Evolutionary conservation across 1,140 invertebrate genomes (phyloP), one percentile per base, ranked within the genome.

Genomic region (Mycetomoellerius zeteki): DNA sequence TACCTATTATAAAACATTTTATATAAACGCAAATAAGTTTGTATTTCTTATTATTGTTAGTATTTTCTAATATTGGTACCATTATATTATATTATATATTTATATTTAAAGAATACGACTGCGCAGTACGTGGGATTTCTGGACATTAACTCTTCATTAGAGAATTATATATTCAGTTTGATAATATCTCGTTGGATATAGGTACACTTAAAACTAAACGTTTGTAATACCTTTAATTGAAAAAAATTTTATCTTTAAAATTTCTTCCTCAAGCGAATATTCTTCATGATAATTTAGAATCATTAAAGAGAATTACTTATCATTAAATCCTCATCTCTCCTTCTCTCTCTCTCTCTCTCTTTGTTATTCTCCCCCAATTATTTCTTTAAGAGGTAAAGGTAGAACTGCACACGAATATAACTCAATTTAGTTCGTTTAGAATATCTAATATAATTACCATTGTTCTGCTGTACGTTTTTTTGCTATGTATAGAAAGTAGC

Each of bases 261-360:
- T 43, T 12, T 43, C 37, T 43, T 43, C 0, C 10, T 43, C 37
- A 10, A 43, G 8, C 10, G 10, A 43, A 43, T 43, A 43, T 21
- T 27, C 16, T 54, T 8, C 19, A n/a, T 54, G 8, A 43, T 12
- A 43, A 52, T 7, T 27, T 24, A 27, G 47, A 19, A 30, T 52
- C 16, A 76, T 76, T 76, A 60, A 27, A 43, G 14, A 12, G 43
- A 76, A 76, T 76, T 76, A 76, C 6, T 19, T 56, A 37, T 24
- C 3, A 76, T 76, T 58, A 76, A 0, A n/a, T 7, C 2, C 2
- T 4, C 3, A 43, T 30, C 5, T 21, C 19, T 21, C 19, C 8
- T 60, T 37, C 7, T 10, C 8, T 43, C 8, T 43, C 0, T 37
- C 37, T 37, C 7, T 10, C 8, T 43, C 8, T 43, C 0, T 37